A percentile compares a stretch with the other conserved stretches of the same genome.
phyloP scores from a whole-genome alignment of 2,797 vertebrate genomes.

The Podarcis lilfordi region DNA sequence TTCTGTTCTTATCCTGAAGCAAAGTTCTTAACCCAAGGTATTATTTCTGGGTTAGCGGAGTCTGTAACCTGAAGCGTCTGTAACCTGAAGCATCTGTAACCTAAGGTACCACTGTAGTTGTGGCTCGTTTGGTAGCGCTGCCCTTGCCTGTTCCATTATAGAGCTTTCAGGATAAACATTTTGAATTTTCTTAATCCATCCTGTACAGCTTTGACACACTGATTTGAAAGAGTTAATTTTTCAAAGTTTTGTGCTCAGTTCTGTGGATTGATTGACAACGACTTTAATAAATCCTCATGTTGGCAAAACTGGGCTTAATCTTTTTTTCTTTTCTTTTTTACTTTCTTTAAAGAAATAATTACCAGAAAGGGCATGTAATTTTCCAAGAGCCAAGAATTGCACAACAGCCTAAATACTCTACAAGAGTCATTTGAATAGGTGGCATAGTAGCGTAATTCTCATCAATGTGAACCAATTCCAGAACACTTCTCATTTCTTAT shows the following conservation, averaged over 20 bases:
- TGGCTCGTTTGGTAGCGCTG: not conserved
- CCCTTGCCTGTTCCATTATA: not conserved
- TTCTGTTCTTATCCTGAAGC: too few relatives aligned
- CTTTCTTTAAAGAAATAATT: not conserved
- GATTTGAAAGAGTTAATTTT: not conserved
- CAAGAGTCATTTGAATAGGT: not conserved
- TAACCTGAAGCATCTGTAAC: too few relatives aligned
- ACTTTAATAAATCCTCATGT: not conserved
- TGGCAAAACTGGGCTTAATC: not conserved
- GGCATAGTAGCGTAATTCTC: not conserved
- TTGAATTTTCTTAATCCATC: not conserved
- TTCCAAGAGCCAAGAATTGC: not conserved
- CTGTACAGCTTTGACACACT: not conserved
- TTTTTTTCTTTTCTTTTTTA: too few relatives aligned
- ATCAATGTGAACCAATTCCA: constrained; percentile 28
- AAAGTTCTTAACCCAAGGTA: too few relatives aligned
- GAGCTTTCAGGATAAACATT: not conserved
- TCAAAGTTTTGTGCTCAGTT: not conserved
- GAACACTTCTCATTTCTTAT: constrained; percentile 30
- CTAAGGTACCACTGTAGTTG: too few relatives aligned
- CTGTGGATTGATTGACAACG: not conserved
- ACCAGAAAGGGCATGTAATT: constrained; percentile 12
- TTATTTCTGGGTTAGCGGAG: too few relatives aligned
- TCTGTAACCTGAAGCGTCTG: too few relatives aligned
- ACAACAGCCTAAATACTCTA: not conserved